Evolutionary conservation across 2,888 invertebrate species (phyloP).

Genomic region (Cyclophora albipunctata): DNA sequence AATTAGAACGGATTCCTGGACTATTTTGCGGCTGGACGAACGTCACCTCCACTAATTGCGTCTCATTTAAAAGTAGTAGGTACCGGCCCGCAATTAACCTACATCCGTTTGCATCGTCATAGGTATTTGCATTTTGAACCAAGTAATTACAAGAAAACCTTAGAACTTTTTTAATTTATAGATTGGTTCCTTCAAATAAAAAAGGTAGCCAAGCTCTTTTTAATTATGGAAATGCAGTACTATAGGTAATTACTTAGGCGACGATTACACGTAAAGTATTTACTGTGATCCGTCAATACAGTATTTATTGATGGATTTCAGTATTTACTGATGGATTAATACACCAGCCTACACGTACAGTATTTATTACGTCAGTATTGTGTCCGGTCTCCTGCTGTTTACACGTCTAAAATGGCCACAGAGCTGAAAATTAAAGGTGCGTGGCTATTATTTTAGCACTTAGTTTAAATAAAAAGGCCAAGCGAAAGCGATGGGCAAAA

Average conservation of each 20-base stretch:
- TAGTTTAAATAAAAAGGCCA: too few species aligned
- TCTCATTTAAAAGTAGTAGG: conserved; percentile 45
- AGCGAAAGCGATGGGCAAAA: too few species aligned
- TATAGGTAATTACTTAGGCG: conserved; percentile 5
- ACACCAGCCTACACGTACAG: too few species aligned
- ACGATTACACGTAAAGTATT: too few species aligned
- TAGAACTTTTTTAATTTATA: conserved; percentile 9
- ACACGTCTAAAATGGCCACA: too few species aligned
- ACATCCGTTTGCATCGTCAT: conserved; percentile 32
- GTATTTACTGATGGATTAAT: too few species aligned
- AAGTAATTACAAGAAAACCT: conserved; percentile 8
- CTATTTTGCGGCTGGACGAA: conserved; percentile 33
- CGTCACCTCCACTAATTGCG: conserved; percentile 51
- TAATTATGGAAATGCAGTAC: conserved; percentile 22
- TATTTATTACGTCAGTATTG: too few species aligned
- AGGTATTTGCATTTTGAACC: neutral
- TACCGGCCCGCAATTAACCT: conserved; percentile 47
- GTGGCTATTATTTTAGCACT: too few species aligned
- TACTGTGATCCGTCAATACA: too few species aligned
- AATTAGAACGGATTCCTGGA: conserved; percentile 43
- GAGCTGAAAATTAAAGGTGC: too few species aligned
- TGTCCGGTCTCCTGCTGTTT: too few species aligned
- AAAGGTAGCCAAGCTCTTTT: conserved; percentile 8
- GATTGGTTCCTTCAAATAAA: neutral
- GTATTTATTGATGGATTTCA: too few species aligned